Base-by-base conservation (phyloP, 2,888 invertebrate genomes). In the Serripes groenlandicus region DNA sequence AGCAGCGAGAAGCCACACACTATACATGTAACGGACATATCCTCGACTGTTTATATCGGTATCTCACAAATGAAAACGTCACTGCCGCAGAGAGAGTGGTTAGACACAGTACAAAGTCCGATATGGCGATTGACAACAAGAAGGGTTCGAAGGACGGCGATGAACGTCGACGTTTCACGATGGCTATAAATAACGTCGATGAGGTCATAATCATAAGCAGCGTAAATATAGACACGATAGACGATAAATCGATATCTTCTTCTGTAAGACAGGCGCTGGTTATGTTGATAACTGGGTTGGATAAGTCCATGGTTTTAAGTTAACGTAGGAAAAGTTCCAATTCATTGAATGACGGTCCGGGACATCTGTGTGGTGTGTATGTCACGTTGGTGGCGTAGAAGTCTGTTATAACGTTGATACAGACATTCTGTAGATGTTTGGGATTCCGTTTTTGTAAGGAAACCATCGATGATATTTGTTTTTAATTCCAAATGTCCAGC, bases 131-230 rank as follows among this genome's bases (percentile, higher is more conserved):
- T 0, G 66, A 37, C 28, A 66, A 66, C 26, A 66, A 26, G n/a
- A 66, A 66, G 11, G 66, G 42, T 23, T 37, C 66, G 15, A 66
- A 66, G 5, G 66, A 66, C 9, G 66, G 66, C 1, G 9, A 9
- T 18, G 66, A 42, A 23, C 42, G 35, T 37, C 66, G 66, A 1
- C 66, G 35, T 66, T 42, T 66, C 23, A 66, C 42, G 1, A 66
- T 66, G 3, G 66, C 66, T 9, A 66, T 37, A n/a, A 66, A 66
- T 32, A 66, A 23, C 26, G 32, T 35, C 9, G 66, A 66, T 26
- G 66, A 66, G 0, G 42, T 23, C 7, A 66, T 1, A 2, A 26
- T 66, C 9, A 66, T 11, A 37, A 66, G 9, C 11, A 66, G 28
- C 21, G 66, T 42, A 7, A 3, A 42, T 66, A 66, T 15, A 9